These are phyloP conservation scores for Poliocrania exsul DNA, from an alignment of 2,797 vertebrate species.

Conservation along the genomic window DNA sequence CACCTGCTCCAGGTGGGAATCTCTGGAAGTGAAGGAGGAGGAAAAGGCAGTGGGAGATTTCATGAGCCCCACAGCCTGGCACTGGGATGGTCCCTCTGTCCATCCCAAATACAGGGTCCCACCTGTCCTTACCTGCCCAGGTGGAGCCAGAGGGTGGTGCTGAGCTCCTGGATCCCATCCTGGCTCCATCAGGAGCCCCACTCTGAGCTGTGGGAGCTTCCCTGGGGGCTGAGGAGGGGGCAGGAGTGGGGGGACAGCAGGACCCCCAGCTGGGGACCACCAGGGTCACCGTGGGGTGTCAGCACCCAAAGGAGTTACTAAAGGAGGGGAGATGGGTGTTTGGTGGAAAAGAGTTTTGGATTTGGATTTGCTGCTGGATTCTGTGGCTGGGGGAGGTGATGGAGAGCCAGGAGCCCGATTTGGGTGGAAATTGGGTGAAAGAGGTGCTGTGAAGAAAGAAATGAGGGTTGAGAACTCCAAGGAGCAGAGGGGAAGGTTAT, in stretches of 20 bases:
- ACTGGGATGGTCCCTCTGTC: not conserved
- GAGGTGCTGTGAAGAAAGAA: not conserved
- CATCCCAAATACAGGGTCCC: not conserved
- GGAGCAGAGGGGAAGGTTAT: not conserved
- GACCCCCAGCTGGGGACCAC: not conserved
- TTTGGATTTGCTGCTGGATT: not conserved
- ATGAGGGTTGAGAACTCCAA: not conserved
- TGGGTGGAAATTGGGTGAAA: not conserved
- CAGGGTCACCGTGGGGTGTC: not conserved
- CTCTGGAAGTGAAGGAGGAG: not conserved
- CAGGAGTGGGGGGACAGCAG: too few species aligned
- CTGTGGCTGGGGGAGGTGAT: too few species aligned
- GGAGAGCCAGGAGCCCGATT: not conserved
- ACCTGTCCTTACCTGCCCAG: not conserved
- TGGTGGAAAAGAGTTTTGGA: not conserved
- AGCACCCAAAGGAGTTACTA: not conserved
- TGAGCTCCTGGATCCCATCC: not conserved
- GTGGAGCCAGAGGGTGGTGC: not conserved
- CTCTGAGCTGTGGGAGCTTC: not conserved
- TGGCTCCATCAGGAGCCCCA: not conserved
- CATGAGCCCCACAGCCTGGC: accelerated
- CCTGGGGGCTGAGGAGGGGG: not conserved
- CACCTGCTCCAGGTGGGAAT: not conserved
- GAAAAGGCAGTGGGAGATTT: too few species aligned
- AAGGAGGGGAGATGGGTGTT: not conserved